These are phyloP conservation scores for Rhinatrema bivittatum DNA, from an alignment of 2,797 vertebrate genomes.

Conservation along the genomic window DNA sequence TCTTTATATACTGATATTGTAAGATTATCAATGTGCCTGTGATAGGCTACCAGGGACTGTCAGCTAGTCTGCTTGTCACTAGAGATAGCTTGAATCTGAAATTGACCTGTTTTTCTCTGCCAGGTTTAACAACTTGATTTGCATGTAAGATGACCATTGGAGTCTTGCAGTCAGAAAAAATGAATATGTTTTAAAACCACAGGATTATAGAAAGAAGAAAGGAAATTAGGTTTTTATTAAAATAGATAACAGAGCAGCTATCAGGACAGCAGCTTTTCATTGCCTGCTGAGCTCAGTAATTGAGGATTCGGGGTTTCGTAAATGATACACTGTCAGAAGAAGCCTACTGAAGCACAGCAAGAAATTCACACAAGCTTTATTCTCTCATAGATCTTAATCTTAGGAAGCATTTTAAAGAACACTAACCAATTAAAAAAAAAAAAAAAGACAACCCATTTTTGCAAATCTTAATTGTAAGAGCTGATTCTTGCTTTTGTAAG, in stretches of 20 bases:
- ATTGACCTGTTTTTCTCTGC: no score
- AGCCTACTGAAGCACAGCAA: constrained; percentile 12
- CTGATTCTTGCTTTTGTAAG: rapidly evolving
- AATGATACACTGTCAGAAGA: constrained; percentile 30
- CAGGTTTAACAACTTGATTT: no score
- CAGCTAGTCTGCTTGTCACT: no score
- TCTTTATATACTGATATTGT: no score
- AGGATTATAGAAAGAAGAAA: constrained; percentile 32
- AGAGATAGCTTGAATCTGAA: no score
- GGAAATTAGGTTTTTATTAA: constrained; percentile 55
- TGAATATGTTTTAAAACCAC: no score
- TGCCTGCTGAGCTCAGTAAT: constrained; percentile 38
- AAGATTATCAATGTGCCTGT: no score
- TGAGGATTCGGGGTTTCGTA: constrained; percentile 30
- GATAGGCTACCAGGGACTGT: no score
- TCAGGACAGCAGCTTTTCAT: constrained; percentile 33
- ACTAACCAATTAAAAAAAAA: constrained; percentile 10
- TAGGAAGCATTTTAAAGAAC: constrained; percentile 27
- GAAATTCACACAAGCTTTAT: constrained; percentile 8
- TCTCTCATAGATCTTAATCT: constrained; percentile 19
- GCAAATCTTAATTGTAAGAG: background rate
- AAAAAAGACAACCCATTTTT: no score
- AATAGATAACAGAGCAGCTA: constrained; percentile 44
- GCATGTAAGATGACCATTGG: no score
- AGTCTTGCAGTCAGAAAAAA: no score